phyloP scores from a whole-genome alignment of 2,888 invertebrate species.

The Argynnis bischoffii region DNA sequence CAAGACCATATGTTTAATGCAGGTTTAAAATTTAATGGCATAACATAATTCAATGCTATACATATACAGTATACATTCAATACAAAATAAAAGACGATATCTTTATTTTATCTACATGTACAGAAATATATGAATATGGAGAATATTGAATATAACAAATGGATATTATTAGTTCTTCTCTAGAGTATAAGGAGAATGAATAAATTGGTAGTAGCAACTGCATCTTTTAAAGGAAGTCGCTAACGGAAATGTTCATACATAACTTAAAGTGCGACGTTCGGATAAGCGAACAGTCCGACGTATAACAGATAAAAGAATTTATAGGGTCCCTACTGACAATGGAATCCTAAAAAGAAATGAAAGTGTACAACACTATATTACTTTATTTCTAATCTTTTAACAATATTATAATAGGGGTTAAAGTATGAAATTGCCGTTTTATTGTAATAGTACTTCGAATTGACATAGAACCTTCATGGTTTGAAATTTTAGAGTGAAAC shows the following conservation, averaged over 20 bases:
- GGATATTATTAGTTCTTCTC: neutral
- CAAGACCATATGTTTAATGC: neutral
- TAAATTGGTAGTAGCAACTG: neutral
- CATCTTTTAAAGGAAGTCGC: conserved; percentile 6
- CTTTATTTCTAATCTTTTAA: neutral
- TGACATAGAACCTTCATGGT: too few relatives aligned
- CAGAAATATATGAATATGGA: neutral
- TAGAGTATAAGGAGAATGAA: neutral
- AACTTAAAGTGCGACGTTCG: conserved; percentile 6
- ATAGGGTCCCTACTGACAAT: neutral
- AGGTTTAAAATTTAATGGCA: neutral
- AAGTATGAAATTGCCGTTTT: too few relatives aligned
- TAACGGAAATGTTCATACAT: conserved; percentile 17
- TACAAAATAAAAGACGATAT: neutral
- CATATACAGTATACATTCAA: neutral
- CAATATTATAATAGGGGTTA: too few relatives aligned
- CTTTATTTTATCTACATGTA: neutral
- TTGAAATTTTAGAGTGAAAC: too few relatives aligned
- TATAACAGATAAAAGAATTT: conserved; percentile 18
- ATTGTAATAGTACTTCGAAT: too few relatives aligned
- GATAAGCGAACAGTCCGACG: conserved; percentile 16
- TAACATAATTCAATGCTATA: neutral
- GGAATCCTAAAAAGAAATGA: conserved; percentile 3
- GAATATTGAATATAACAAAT: neutral
- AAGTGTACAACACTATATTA: neutral